Conservation (phyloP, 2,797 vertebrate species). For the Sternarchorhynchus goeldii region DNA sequence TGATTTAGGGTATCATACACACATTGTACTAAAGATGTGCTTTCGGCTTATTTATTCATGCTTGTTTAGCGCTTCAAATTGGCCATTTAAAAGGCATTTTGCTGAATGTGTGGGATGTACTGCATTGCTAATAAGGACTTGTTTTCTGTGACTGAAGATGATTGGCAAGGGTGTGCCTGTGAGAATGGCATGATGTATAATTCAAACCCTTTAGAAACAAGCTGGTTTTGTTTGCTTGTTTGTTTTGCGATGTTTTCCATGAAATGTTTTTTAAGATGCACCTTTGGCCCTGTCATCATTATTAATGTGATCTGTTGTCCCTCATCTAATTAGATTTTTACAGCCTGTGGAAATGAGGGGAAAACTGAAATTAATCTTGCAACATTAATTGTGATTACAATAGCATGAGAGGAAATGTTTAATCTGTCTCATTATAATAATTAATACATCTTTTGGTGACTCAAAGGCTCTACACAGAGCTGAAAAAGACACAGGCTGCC, state of each 20-base stretch:
- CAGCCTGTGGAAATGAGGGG: background rate
- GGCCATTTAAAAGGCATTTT: conserved; percentile 4
- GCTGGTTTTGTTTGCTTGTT: conserved; percentile 28
- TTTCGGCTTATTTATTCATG: background rate
- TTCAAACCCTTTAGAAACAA: background rate
- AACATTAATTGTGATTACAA: conserved; percentile 2
- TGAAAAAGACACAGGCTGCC: conserved; percentile 61
- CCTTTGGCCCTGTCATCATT: background rate
- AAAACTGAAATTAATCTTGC: background rate
- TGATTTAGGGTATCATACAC: background rate
- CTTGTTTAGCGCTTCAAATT: background rate
- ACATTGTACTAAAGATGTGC: background rate
- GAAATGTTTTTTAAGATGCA: background rate
- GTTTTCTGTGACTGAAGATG: conserved; percentile 17
- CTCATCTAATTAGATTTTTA: background rate
- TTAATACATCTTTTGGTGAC: conserved; percentile 28
- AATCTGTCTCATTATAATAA: background rate
- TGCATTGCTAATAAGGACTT: background rate
- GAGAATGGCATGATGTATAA: conserved; percentile 25
- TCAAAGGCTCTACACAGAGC: conserved; percentile 71
- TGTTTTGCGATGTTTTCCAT: background rate
- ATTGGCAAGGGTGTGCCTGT: conserved; percentile 27
- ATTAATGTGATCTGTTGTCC: background rate
- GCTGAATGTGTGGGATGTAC: conserved; percentile 21
- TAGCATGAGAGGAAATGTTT: background rate